Conservation (phyloP, 2,113 vertebrate genomes). For the Cynocephalus volans region DNA sequence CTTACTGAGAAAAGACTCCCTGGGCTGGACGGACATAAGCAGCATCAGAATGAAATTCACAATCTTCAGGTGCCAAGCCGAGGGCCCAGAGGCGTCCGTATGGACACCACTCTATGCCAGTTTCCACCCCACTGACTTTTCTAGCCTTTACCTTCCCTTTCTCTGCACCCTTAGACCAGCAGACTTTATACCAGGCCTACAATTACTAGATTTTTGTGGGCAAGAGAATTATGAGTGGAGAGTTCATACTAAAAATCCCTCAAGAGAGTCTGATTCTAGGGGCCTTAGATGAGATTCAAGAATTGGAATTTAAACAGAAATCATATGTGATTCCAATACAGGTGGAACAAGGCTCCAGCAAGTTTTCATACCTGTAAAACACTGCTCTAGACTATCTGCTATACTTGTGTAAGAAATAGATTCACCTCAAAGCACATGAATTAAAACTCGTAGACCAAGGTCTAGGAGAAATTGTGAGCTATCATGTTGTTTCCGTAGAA, state of each 20-base stretch:
- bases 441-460: background rate
- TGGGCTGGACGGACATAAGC: background rate
- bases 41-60: background rate
- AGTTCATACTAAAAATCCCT: background rate
- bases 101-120: fast-evolving
- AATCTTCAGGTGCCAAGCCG: fast-evolving
- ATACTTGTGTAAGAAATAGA: background rate
- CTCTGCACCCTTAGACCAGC: background rate
- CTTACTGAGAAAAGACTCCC: background rate
- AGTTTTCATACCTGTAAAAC: background rate
- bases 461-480: background rate
- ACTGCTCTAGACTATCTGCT: background rate
- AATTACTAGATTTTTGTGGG: background rate
- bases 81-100: no score
- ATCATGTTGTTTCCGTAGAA: background rate
- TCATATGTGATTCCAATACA: background rate
- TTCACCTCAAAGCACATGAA: background rate
- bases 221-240: background rate
- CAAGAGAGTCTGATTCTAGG: background rate
- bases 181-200: background rate
- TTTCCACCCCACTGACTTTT: background rate
- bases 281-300: background rate
- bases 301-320: background rate
- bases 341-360: background rate
- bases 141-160: background rate